Percentiles rank a stretch among this genome's conserved stretches.
phyloP scores from a whole-genome alignment of 2,113 vertebrate species.

The Oxyura jamaicensis region DNA sequence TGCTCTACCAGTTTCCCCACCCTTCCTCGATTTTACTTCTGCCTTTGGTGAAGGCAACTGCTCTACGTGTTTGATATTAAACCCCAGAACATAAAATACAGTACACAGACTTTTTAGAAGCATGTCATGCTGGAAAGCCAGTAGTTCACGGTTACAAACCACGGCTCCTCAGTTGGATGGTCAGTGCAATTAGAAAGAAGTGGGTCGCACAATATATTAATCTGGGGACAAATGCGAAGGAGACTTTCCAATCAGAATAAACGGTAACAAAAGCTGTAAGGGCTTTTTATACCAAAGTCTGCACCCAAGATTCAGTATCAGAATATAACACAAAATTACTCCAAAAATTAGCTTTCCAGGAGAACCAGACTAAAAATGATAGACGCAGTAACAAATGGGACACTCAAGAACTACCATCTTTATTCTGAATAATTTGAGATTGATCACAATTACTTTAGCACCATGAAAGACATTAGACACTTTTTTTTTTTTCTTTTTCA shows the following conservation, averaged over 20 bases:
- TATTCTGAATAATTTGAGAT: constrained; percentile 43
- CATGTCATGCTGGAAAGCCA: not conserved
- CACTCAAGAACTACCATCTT: constrained; percentile 2
- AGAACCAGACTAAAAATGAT: not conserved
- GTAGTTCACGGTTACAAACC: not conserved
- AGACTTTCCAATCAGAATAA: not conserved
- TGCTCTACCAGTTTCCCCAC: not conserved
- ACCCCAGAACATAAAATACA: not conserved
- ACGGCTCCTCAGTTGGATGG: not conserved
- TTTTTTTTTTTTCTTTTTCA: not conserved
- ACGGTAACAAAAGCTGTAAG: not conserved
- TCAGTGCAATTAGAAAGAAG: not conserved
- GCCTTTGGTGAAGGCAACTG: not conserved
- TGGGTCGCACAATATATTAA: not conserved
- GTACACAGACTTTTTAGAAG: not conserved
- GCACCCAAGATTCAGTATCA: not conserved
- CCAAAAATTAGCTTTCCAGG: not conserved
- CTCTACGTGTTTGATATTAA: not conserved
- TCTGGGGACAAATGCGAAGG: not conserved
- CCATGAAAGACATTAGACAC: constrained; percentile 17
- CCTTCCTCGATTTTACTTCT: not conserved
- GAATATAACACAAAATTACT: not conserved
- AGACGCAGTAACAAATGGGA: not conserved
- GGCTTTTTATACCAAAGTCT: not conserved
- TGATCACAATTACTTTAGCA: constrained; percentile 57